A percentile compares a stretch with the other conserved stretches of the same genome.
phyloP scores from a whole-genome alignment of 2,113 vertebrate species.

The Phalacrocorax pelagicus region DNA sequence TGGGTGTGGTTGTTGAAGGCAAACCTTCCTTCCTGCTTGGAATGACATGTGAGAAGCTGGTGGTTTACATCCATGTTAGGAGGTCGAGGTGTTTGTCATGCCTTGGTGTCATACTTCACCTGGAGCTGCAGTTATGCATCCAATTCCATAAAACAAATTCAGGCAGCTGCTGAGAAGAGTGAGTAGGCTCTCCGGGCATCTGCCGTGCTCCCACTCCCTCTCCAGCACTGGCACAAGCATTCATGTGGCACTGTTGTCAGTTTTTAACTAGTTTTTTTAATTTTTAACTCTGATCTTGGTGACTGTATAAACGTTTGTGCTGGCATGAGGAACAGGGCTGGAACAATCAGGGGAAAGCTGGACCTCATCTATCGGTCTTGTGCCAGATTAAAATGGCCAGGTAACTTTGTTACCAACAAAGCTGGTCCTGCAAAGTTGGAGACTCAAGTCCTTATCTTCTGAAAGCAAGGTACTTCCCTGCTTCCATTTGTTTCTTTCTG shows the following conservation, averaged over 20 bases:
- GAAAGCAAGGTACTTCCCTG: neutral
- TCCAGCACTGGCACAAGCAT: neutral
- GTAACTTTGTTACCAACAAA: neutral
- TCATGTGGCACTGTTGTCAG: neutral
- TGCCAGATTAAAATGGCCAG: neutral
- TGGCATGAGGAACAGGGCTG: neutral
- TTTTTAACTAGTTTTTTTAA: neutral
- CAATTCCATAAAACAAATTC: constrained; percentile 13
- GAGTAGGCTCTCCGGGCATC: constrained; percentile 7
- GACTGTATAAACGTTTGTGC: neutral
- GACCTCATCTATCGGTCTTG: neutral
- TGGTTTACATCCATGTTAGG: constrained; percentile 3
- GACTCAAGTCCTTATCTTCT: neutral
- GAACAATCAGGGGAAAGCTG: neutral
- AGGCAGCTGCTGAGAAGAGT: neutral
- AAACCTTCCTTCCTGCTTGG: constrained; percentile 32
- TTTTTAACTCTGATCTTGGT: neutral
- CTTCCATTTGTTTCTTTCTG: neutral
- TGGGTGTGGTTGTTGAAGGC: neutral
- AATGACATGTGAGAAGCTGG: constrained; percentile 12
- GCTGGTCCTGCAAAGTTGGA: neutral
- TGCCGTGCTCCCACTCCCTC: neutral
- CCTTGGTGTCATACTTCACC: neutral
- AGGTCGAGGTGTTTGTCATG: neutral
- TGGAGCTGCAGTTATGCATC: neutral